These are phyloP conservation scores for Tortrix viridana DNA, from an alignment of 2,888 invertebrate genomes.

Conservation along the genomic window DNA sequence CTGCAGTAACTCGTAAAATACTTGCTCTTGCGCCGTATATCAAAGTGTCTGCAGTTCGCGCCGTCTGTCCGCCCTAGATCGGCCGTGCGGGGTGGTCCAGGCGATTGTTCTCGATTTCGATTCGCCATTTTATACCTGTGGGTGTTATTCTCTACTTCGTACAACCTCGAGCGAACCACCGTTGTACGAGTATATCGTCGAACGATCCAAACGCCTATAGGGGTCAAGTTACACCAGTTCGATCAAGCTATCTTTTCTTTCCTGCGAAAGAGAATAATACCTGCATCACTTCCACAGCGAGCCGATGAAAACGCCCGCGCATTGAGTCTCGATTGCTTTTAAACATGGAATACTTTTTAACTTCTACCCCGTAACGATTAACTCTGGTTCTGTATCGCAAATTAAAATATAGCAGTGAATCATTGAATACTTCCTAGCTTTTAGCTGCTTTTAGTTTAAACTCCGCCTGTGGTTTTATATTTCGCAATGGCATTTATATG, in stretches of 20 bases:
- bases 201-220: too few relatives aligned
- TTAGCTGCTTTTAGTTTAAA: slow-evolving; percentile 17
- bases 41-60: slow-evolving; percentile 27
- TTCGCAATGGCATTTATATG: background rate
- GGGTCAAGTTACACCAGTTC: background rate
- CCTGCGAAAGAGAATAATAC: slow-evolving; percentile 30
- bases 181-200: too few relatives aligned
- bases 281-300: slow-evolving; percentile 37
- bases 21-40: slow-evolving; percentile 17
- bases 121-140: slow-evolving; percentile 54
- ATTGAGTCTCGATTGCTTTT: slow-evolving; percentile 47
- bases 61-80: slow-evolving; percentile 47
- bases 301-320: slow-evolving; percentile 42
- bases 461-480: background rate
- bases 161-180: too few relatives aligned
- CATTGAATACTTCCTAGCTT: slow-evolving; percentile 47
- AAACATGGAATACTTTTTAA: slow-evolving; percentile 52
- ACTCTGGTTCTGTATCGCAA: slow-evolving; percentile 46
- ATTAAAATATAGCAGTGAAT: slow-evolving; percentile 53
- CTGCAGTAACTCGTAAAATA: slow-evolving; percentile 21
- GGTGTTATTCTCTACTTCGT: background rate
- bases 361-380: slow-evolving; percentile 49
- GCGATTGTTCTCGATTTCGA: slow-evolving; percentile 50
- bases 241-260: background rate
- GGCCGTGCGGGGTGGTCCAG: slow-evolving; percentile 51